Percentiles rank a stretch among this genome's conserved stretches.
phyloP scores from a whole-genome alignment of 2,797 vertebrate species.

The Sparus aurata region DNA sequence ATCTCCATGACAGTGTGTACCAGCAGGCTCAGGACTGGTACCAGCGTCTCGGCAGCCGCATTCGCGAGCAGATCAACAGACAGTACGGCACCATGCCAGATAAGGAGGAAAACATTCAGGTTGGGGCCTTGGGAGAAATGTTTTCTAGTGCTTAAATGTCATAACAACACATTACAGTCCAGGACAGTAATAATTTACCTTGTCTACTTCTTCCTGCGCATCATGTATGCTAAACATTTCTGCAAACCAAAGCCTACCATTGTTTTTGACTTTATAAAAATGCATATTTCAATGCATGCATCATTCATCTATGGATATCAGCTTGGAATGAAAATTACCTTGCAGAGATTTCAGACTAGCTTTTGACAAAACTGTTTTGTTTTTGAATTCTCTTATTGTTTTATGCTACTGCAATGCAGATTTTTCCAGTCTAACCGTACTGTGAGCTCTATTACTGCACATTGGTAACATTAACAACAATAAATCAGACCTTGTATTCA shows the following conservation, averaged over 20 bases:
- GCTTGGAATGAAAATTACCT: not conserved
- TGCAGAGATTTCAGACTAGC: not conserved
- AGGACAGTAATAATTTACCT: not conserved
- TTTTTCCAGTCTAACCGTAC: not conserved
- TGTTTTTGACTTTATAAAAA: not conserved
- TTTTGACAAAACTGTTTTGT: not conserved
- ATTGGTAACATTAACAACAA: not conserved
- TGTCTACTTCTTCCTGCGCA: not conserved
- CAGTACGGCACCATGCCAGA: constrained; percentile 89
- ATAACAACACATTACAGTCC: not conserved
- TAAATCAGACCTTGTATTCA: not conserved
- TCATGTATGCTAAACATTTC: not conserved
- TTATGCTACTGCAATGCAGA: not conserved
- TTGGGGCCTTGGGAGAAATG: constrained; percentile 44
- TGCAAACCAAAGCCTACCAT: not conserved
- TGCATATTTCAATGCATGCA: not conserved
- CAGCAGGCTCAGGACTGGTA: constrained; percentile 90
- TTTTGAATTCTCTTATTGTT: constrained; percentile 12
- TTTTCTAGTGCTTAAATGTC: not conserved
- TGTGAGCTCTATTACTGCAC: constrained; percentile 6
- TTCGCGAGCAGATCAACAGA: constrained; percentile 85
- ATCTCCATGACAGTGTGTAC: constrained; percentile 91
- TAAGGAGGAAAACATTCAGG: constrained; percentile 90
- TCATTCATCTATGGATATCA: not conserved
- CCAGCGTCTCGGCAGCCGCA: constrained; percentile 82